These are phyloP conservation scores for Zalophus californianus DNA, from an alignment of 2,797 vertebrate species.

Conservation along the genomic window DNA sequence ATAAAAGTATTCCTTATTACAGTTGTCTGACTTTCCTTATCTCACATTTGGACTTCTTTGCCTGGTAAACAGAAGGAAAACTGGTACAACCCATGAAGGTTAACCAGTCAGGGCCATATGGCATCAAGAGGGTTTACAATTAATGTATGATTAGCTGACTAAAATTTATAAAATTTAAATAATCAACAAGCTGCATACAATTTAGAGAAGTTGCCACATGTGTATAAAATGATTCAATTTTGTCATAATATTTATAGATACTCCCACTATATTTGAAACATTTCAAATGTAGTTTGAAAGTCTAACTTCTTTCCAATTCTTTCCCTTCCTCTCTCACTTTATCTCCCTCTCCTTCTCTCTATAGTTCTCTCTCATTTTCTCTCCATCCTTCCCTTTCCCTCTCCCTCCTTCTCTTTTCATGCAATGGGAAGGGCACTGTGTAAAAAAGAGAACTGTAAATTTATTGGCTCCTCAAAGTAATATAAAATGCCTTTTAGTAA, in stretches of 20 bases:
- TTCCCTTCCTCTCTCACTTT: neutral
- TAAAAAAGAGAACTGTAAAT: neutral
- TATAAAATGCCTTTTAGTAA: neutral
- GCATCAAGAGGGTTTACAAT: too few relatives aligned
- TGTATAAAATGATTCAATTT: neutral
- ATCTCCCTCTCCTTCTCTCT: neutral
- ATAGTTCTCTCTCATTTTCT: neutral
- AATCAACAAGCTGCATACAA: neutral
- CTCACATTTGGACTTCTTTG: neutral
- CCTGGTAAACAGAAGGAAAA: neutral
- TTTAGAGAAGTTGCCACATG: neutral
- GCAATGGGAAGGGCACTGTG: neutral
- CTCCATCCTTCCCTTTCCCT: neutral
- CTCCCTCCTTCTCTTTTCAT: neutral
- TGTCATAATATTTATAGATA: neutral
- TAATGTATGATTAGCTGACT: neutral
- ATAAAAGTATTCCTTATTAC: neutral
- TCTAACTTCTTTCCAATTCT: neutral
- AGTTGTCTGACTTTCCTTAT: neutral
- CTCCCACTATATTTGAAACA: neutral
- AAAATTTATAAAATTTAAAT: neutral
- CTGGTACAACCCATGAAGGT: neutral
- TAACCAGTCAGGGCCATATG: neutral
- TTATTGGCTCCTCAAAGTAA: neutral
- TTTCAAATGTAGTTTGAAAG: neutral